phyloP scores from a whole-genome alignment of 1,140 invertebrate genomes.

The Temnothorax longispinosus region DNA sequence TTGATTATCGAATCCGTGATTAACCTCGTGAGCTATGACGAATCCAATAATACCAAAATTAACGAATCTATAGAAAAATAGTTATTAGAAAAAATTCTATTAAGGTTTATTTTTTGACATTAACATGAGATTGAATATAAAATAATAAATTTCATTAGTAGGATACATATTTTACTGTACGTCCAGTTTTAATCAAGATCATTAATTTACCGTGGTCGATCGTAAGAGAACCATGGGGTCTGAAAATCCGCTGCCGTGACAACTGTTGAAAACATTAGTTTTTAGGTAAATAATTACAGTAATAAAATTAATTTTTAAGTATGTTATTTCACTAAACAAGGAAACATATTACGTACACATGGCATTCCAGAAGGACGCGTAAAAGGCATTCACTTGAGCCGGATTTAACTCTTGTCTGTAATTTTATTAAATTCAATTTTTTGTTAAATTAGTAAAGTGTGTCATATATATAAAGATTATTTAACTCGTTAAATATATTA shows the following conservation, averaged over 20 bases:
- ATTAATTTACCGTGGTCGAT: constrained; percentile 62
- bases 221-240: constrained; percentile 54
- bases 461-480: not conserved
- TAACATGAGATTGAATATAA: not conserved
- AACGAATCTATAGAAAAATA: not conserved
- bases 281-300: not conserved
- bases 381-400: constrained; percentile 61
- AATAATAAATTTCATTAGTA: not conserved
- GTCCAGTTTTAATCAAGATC: not conserved
- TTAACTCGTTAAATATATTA: not conserved
- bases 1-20: constrained; percentile 69
- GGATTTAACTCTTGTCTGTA: constrained; percentile 44
- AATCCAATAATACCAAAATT: constrained; percentile 66
- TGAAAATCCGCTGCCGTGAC: constrained; percentile 64
- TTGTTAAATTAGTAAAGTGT: too few species aligned
- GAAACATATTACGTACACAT: constrained; percentile 41
- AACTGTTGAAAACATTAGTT: constrained; percentile 21
- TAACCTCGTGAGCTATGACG: constrained; percentile 65
- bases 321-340: not conserved
- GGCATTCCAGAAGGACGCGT: not conserved
- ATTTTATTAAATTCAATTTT: not conserved
- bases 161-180: not conserved
- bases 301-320: not conserved
- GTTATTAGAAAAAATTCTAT: not conserved
- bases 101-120: not conserved